A percentile compares a stretch with the other conserved stretches of the same genome.
These are phyloP conservation scores for Dinocampus coccinellae DNA, from an alignment of 2,888 invertebrate genomes.

Conservation along the genomic window DNA sequence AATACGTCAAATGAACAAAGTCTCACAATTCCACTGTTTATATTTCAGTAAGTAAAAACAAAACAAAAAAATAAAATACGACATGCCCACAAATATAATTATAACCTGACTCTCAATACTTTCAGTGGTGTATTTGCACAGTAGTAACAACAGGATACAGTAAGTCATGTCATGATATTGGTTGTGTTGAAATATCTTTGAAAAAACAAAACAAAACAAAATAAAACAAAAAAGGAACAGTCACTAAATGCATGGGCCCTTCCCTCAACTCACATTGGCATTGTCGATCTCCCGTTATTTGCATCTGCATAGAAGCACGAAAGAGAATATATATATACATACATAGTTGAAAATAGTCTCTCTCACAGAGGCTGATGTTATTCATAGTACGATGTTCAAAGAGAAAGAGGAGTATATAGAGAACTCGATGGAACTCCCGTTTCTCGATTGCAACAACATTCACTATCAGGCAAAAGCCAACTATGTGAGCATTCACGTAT, in stretches of 20 bases:
- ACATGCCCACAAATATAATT: no score
- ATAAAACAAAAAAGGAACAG: background rate
- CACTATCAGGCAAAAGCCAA: background rate
- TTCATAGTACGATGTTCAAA: conserved; percentile 1
- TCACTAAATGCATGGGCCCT: conserved; percentile 7
- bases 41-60: background rate
- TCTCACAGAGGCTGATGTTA: conserved; percentile 6
- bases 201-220: background rate
- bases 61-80: background rate
- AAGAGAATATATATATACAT: background rate
- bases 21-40: no score
- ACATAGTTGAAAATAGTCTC: conserved; percentile 1
- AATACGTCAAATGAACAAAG: background rate
- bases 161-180: background rate
- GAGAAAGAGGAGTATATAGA: background rate
- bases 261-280: background rate
- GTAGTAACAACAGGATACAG: background rate
- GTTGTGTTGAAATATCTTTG: background rate
- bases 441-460: conserved; percentile 8
- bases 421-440: conserved; percentile 15
- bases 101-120: background rate
- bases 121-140: background rate
- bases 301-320: conserved; percentile 37
- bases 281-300: conserved; percentile 47
- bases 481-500: background rate